These are phyloP conservation scores for Syngnathus typhle DNA, from an alignment of 2,113 vertebrate genomes.

Conservation along the genomic window DNA sequence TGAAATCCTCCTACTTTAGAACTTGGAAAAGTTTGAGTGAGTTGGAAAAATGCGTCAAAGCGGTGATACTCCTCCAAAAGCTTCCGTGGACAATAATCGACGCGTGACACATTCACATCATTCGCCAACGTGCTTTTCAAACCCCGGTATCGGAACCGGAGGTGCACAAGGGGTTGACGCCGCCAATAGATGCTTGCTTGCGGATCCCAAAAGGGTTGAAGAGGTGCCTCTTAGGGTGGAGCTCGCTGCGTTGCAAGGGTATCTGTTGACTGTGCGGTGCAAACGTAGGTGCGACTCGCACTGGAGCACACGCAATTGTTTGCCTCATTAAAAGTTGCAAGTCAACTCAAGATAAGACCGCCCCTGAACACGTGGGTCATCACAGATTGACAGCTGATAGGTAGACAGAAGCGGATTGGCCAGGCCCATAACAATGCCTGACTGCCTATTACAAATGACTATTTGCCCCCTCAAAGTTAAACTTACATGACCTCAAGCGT, in stretches of 20 bases:
- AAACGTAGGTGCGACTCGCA: conserved; percentile 14
- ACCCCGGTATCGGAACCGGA: conserved; percentile 15
- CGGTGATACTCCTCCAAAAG: not conserved
- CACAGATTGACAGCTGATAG: conserved; percentile 44
- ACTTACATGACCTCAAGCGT: not conserved
- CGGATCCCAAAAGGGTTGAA: conserved; percentile 24
- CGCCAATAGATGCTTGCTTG: conserved; percentile 29
- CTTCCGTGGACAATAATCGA: conserved; percentile 1
- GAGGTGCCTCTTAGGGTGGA: conserved; percentile 22
- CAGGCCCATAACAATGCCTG: not conserved
- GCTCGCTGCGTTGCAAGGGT: conserved; percentile 2
- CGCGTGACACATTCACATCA: conserved; percentile 4
- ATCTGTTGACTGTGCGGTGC: not conserved
- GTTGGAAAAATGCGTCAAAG: not conserved
- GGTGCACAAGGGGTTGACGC: conserved; percentile 28
- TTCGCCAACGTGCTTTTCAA: not conserved
- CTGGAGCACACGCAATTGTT: conserved; percentile 33
- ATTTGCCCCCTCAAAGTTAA: not conserved
- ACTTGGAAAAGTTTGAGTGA: not conserved
- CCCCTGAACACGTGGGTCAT: conserved; percentile 66
- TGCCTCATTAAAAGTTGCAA: conserved; percentile 44
- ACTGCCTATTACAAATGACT: not conserved
- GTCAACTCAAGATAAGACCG: conserved; percentile 39
- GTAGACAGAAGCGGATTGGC: not conserved
- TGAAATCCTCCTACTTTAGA: conserved; percentile 25